A percentile compares a stretch with the other conserved stretches of the same genome.
These are phyloP conservation scores for Tryphoninae sp. DNA, from an alignment of 2,888 invertebrate genomes.

Conservation along the genomic window DNA sequence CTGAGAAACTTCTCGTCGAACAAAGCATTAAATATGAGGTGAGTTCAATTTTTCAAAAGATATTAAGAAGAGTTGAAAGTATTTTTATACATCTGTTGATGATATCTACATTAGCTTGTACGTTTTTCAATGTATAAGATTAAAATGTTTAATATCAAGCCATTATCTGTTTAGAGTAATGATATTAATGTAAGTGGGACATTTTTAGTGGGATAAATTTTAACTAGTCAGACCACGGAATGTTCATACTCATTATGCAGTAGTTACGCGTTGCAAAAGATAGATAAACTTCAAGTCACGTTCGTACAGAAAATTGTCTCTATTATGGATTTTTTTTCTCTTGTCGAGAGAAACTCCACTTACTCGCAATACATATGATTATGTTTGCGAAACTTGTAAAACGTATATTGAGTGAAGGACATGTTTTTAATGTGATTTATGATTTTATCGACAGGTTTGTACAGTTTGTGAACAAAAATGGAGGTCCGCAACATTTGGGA, in stretches of 20 bases:
- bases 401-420: not conserved
- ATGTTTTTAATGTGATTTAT: constrained; percentile 12
- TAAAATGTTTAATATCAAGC: not conserved
- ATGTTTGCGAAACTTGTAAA: not conserved
- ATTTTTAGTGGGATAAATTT: constrained; percentile 11
- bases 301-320: constrained; percentile 9
- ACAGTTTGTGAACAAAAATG: constrained; percentile 85
- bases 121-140: not conserved
- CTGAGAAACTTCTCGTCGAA: constrained; percentile 73
- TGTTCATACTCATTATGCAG: constrained; percentile 7
- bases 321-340: constrained; percentile 15
- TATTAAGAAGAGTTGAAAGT: not conserved
- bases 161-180: not conserved
- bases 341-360: not conserved
- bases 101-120: not conserved
- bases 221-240: constrained; percentile 22
- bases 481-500: constrained; percentile 86
- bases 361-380: not conserved
- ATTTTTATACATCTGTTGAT: not conserved
- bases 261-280: constrained; percentile 12
- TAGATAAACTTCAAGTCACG: constrained; percentile 28
- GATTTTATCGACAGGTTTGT: constrained; percentile 83
- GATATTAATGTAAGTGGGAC: not conserved
- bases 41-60: constrained; percentile 20
- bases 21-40: constrained; percentile 75